These are phyloP conservation scores for Hypotaenidia okinawae DNA, from an alignment of 2,797 vertebrate species.

Conservation along the genomic window DNA sequence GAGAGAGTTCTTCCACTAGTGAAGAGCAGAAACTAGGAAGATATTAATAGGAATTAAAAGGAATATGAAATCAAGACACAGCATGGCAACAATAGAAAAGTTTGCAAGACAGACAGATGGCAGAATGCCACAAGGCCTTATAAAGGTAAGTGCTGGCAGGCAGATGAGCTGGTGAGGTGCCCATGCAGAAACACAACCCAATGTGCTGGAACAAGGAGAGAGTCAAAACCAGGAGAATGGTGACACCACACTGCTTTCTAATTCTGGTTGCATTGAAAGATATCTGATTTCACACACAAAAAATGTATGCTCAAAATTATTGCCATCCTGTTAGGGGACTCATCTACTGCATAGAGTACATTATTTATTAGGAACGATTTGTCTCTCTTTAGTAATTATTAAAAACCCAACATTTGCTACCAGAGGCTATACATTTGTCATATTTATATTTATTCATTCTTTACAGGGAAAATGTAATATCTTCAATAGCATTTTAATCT, in stretches of 20 bases:
- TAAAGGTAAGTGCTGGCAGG: background rate
- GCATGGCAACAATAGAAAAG: background rate
- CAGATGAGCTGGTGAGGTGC: background rate
- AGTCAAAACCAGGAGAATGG: background rate
- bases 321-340: background rate
- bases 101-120: background rate
- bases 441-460: background rate
- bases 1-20: background rate
- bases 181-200: background rate
- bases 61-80: background rate
- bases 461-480: background rate
- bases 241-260: background rate
- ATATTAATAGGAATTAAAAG: background rate
- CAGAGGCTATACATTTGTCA: background rate
- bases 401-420: constrained; percentile 10
- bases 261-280: background rate
- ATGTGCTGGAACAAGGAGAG: background rate
- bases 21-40: background rate
- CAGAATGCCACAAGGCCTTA: background rate
- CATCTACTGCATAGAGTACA: background rate
- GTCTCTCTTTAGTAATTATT: constrained; percentile 17
- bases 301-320: background rate
- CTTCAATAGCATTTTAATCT: background rate
- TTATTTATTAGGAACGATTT: constrained; percentile 51
- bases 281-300: background rate